phyloP scores from a whole-genome alignment of 2,797 vertebrate genomes.

The Melanogrammus aeglefinus region DNA sequence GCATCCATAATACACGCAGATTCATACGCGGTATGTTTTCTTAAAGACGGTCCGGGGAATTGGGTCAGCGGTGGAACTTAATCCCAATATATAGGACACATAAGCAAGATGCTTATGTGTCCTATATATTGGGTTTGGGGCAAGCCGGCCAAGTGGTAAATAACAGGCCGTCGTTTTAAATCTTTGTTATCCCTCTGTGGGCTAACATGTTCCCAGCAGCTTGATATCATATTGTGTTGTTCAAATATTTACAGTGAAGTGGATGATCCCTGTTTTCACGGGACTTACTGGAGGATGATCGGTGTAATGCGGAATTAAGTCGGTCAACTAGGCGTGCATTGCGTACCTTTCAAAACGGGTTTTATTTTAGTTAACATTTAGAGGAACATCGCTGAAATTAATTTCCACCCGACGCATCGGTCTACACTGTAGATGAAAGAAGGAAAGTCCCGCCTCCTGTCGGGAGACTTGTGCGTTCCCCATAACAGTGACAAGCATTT shows the following conservation, averaged over 20 bases:
- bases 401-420: constrained; percentile 70
- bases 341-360: constrained; percentile 68
- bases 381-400: constrained; percentile 78
- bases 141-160: constrained; percentile 45
- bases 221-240: constrained; percentile 47
- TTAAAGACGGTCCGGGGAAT: constrained; percentile 54
- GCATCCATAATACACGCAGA: constrained; percentile 52
- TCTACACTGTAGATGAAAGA: constrained; percentile 71
- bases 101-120: too few species aligned
- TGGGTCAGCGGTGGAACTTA: constrained; percentile 59
- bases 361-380: constrained; percentile 82
- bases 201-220: constrained; percentile 30
- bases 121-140: too few species aligned
- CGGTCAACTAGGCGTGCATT: constrained; percentile 9
- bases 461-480: constrained; percentile 47
- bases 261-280: constrained; percentile 39
- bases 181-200: constrained; percentile 40
- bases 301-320: constrained; percentile 19
- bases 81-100: constrained; percentile 57
- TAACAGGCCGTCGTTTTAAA: constrained; percentile 51
- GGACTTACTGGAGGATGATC: constrained; percentile 43
- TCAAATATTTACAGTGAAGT: constrained; percentile 43
- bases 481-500: constrained; percentile 52
- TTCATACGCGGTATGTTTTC: constrained; percentile 59
- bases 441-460: constrained; percentile 49